phyloP scores from a whole-genome alignment of 2,113 vertebrate species.

The Phylloscopus trochiloides region DNA sequence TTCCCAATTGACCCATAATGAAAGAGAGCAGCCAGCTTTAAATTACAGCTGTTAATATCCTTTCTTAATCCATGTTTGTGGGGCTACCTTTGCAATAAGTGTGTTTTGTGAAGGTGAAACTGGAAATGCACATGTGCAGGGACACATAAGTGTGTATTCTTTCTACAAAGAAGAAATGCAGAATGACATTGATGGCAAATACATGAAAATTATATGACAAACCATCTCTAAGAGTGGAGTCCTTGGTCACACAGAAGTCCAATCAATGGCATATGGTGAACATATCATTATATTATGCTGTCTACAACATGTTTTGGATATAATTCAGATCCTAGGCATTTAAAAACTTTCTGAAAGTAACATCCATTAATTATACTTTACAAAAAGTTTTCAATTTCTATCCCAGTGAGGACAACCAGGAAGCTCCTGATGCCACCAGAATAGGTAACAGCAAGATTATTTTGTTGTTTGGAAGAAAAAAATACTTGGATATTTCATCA shows the following conservation, averaged over 20 bases:
- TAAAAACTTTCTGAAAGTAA: background rate
- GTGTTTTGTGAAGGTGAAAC: background rate
- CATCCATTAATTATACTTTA: background rate
- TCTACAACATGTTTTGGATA: background rate
- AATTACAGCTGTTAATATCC: background rate
- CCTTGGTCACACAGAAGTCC: background rate
- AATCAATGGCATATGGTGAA: background rate
- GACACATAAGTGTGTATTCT: background rate
- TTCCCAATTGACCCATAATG: constrained; percentile 31
- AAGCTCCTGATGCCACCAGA: background rate
- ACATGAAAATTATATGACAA: background rate
- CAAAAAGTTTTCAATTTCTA: background rate
- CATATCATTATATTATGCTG: background rate
- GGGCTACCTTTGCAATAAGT: background rate
- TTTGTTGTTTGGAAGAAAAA: background rate
- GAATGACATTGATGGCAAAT: background rate
- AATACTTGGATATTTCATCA: background rate
- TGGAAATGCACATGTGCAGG: background rate
- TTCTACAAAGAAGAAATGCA: background rate
- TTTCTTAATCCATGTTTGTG: background rate
- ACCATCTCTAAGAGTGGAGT: background rate
- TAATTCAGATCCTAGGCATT: background rate
- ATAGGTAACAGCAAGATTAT: background rate
- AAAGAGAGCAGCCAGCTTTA: background rate
- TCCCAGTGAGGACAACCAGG: background rate